These are phyloP conservation scores for Cheilinus undulatus DNA, from an alignment of 2,113 vertebrate species.

Conservation along the genomic window DNA sequence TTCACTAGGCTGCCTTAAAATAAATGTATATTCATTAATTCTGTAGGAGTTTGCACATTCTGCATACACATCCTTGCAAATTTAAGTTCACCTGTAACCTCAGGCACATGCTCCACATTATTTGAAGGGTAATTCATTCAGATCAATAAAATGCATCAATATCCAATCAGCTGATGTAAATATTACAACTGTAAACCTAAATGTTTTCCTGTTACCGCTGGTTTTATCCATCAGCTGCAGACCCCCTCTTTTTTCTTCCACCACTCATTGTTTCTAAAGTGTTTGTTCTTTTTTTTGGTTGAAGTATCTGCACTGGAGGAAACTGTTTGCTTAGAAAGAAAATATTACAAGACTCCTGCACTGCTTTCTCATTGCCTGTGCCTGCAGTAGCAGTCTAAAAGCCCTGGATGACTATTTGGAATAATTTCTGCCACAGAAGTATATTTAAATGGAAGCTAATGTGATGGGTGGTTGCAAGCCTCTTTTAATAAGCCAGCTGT, in stretches of 20 bases:
- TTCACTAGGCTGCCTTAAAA: neutral
- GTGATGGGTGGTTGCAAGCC: neutral
- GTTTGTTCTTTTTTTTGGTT: too few species aligned
- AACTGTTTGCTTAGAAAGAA: too few species aligned
- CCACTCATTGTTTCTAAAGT: neutral
- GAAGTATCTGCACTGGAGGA: too few species aligned
- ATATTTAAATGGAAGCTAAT: neutral
- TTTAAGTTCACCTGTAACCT: neutral
- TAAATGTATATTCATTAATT: neutral
- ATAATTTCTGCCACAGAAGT: conserved; percentile 6
- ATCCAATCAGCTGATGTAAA: conserved; percentile 23
- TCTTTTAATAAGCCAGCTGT: conserved; percentile 31
- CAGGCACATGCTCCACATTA: neutral
- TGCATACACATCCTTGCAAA: neutral
- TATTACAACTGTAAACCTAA: conserved; percentile 10
- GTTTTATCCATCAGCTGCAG: neutral
- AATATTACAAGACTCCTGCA: too few species aligned
- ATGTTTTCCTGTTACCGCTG: neutral
- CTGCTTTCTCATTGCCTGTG: conserved; percentile 1
- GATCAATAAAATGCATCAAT: conserved; percentile 22
- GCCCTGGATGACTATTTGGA: neutral
- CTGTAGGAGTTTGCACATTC: neutral
- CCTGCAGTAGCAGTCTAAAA: neutral
- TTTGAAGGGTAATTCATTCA: conserved; percentile 4
- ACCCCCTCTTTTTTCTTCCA: neutral